Conservation (phyloP, 2,888 invertebrate species). For the Trichogramma dendrolimi region DNA sequence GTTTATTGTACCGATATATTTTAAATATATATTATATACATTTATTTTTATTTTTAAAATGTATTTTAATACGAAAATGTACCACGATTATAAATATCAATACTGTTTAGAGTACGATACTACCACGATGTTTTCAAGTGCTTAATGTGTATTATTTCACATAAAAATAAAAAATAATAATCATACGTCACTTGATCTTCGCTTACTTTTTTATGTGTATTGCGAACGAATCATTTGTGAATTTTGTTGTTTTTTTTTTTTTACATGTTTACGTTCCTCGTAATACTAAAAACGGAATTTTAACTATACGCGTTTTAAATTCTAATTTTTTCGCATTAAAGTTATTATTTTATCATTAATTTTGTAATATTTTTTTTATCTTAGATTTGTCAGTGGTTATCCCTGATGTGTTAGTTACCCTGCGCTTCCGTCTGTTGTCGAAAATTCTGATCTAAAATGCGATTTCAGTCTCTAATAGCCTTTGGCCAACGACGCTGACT, state of each 20-base stretch:
- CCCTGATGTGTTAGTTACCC: conserved; percentile 54
- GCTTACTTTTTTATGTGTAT: too few species aligned
- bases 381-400: conserved; percentile 54
- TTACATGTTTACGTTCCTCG: background rate
- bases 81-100: too few species aligned
- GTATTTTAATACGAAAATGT: too few species aligned
- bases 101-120: too few species aligned
- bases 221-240: too few species aligned
- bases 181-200: too few species aligned
- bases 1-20: conserved; percentile 22
- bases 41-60: too few species aligned
- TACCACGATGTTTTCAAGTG: too few species aligned
- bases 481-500: too few species aligned
- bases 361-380: conserved; percentile 46
- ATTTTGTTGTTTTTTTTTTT: conserved; percentile 5
- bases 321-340: conserved; percentile 42
- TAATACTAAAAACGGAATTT: conserved; percentile 20
- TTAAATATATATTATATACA: background rate
- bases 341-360: conserved; percentile 35
- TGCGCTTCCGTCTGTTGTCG: conserved; percentile 52
- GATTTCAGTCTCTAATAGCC: conserved; percentile 22
- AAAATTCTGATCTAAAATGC: conserved; percentile 46
- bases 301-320: conserved; percentile 22
- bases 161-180: too few species aligned
- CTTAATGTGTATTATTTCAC: too few species aligned